Base-by-base conservation (phyloP, 2,888 invertebrate species). In the Terebella lapidaria region DNA sequence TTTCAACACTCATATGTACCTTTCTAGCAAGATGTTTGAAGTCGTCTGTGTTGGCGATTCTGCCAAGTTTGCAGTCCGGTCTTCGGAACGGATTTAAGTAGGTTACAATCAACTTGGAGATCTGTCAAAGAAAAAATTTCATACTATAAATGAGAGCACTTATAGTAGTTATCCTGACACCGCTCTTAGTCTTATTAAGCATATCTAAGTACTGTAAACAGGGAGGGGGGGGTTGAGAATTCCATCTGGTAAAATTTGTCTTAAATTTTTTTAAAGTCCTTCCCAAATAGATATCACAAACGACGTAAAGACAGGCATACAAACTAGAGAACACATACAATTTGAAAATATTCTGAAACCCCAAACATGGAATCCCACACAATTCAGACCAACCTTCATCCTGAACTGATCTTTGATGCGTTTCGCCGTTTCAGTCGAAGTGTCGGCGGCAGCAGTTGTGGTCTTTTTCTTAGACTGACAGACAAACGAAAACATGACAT, bases 1-100 rank as follows among this genome's bases (percentile, higher is more conserved):
- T n/a, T n/a, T n/a, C n/a, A n/a, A n/a, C n/a, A n/a, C n/a, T n/a
- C n/a, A n/a, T n/a, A 35, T 57, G 56, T 66, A 81, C 81, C 73
- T 94, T 95, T 81, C 93, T 86, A 2, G 94, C 94, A 58, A 95
- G 84, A 83, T 94, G 92, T 79, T 94, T 94, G 81, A 95, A 92
- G 81, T 96, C 95, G 51, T 93, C 91, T 0, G 90, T 92, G 74
- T 87, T 89, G 1, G 88, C 88, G 71, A 97, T 95, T 69, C 89
- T 84, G 0, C 92, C 96, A 64, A 87, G 84, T 69, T 87, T 87
- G 73, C 94, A 96, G 67, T 89, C 90, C 0, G 88, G 86, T 74
- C 90, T 91, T 57, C 92, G 84, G 82, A 91, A 96, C 0, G 91
- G 91, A 81, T 91, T 92, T 61, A 96, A 85, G 74, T 90, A 89